Conservation (phyloP, 2,113 vertebrate species). For the Phyllostomus discolor region DNA sequence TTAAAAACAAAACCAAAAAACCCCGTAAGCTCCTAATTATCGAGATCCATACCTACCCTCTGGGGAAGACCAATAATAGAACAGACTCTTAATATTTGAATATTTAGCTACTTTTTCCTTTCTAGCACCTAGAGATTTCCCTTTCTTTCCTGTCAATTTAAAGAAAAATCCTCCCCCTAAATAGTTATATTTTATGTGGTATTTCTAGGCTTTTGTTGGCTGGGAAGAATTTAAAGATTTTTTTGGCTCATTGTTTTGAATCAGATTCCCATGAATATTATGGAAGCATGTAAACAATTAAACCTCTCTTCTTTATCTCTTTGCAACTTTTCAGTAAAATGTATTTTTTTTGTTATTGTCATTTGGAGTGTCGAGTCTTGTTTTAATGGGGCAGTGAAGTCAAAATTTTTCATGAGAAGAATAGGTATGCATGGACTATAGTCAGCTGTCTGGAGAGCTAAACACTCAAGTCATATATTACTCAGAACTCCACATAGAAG, state of each 20-base stretch:
- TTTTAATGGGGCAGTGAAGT: not conserved
- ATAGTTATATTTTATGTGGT: not conserved
- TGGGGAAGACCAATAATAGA: not conserved
- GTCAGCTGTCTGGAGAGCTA: not conserved
- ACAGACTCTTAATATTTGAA: not conserved
- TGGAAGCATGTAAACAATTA: not conserved
- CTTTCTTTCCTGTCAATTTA: not conserved
- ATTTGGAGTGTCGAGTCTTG: not conserved
- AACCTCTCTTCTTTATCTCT: not conserved
- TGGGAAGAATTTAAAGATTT: not conserved
- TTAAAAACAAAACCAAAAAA: not conserved
- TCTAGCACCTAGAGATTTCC: not conserved
- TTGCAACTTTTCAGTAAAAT: not conserved
- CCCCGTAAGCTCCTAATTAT: not conserved
- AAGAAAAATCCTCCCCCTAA: not conserved
- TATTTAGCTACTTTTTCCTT: not conserved
- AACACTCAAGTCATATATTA: not conserved
- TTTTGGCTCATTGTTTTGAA: not conserved
- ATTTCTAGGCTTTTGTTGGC: not conserved
- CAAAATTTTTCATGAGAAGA: not conserved
- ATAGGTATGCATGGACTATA: not conserved
- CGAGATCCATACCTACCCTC: not conserved
- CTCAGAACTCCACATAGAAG: not conserved
- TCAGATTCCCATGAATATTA: not conserved
- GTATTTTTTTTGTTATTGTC: not conserved